A percentile compares a stretch with the other conserved stretches of the same genome.
Evolutionary conservation across 2,888 invertebrate species (phyloP).

Genomic region (Cylindroiulus punctatus): DNA sequence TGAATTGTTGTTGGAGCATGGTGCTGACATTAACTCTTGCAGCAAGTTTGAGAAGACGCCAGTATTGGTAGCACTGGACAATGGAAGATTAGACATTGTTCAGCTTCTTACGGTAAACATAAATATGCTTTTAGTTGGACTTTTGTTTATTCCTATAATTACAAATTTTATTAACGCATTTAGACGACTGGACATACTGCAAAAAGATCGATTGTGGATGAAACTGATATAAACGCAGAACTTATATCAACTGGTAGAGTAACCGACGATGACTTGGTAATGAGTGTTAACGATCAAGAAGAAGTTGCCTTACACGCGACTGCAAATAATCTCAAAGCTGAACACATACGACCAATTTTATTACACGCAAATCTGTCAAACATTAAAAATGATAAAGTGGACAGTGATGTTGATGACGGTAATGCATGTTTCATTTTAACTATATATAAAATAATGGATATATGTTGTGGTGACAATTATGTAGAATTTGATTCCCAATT

Average conservation of each 20-base stretch:
- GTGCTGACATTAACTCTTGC: constrained; percentile 75
- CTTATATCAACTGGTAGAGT: neutral
- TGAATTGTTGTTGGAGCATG: constrained; percentile 75
- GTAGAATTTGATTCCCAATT: too few species aligned
- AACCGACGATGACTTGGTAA: neutral
- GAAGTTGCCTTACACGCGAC: constrained; percentile 31
- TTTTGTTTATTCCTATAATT: neutral
- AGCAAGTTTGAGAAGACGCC: constrained; percentile 82
- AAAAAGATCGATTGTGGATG: constrained; percentile 56
- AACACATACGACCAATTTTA: constrained; percentile 56
- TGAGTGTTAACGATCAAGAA: constrained; percentile 43
- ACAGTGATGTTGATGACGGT: constrained; percentile 59
- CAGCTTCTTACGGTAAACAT: constrained; percentile 63
- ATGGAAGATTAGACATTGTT: constrained; percentile 69
- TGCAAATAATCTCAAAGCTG: constrained; percentile 37
- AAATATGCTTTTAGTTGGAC: neutral
- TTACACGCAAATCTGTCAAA: constrained; percentile 56
- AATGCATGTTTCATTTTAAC: neutral
- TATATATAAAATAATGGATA: neutral
- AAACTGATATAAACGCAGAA: constrained; percentile 47
- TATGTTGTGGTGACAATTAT: neutral
- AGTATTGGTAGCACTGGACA: constrained; percentile 75
- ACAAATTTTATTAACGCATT: neutral
- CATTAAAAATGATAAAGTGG: constrained; percentile 50
- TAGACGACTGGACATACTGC: constrained; percentile 49